These are phyloP conservation scores for Sinotaia quadrata DNA, from an alignment of 2,888 invertebrate species.

Conservation along the genomic window DNA sequence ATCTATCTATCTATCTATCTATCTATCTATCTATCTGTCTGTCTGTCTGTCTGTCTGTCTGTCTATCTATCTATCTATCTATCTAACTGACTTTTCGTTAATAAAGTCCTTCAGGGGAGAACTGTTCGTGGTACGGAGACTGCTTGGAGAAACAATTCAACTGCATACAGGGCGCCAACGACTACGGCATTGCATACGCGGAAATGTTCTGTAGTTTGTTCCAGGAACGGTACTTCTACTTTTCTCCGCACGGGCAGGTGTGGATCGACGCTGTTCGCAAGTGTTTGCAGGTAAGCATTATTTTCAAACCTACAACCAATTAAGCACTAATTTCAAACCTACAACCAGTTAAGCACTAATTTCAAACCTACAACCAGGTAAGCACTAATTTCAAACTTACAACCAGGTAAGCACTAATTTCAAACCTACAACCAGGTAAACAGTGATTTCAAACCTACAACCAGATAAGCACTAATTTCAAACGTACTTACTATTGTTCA, in stretches of 20 bases:
- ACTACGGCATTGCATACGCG: neutral
- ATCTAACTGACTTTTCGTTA: no score
- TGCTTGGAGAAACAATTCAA: constrained; percentile 7
- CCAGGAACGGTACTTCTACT: neutral
- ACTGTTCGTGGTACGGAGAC: constrained; percentile 8
- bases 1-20: no score
- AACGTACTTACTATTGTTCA: no score
- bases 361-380: neutral
- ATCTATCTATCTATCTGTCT: no score
- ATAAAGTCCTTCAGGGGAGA: neutral
- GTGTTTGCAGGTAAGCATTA: neutral
- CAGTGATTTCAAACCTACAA: neutral
- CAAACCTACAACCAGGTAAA: neutral
- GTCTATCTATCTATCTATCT: no score
- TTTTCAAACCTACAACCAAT: neutral
- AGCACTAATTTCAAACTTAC: neutral
- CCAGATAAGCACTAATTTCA: neutral
- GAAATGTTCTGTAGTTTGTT: constrained; percentile 6
- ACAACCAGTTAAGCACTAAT: neutral
- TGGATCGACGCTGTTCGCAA: constrained; percentile 7
- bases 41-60: no score
- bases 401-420: neutral
- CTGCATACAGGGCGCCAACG: neutral
- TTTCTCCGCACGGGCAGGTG: neutral
- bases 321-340: neutral